These are phyloP conservation scores for Temnothorax curvispinosus DNA, from an alignment of 1,140 invertebrate genomes.

Conservation along the genomic window DNA sequence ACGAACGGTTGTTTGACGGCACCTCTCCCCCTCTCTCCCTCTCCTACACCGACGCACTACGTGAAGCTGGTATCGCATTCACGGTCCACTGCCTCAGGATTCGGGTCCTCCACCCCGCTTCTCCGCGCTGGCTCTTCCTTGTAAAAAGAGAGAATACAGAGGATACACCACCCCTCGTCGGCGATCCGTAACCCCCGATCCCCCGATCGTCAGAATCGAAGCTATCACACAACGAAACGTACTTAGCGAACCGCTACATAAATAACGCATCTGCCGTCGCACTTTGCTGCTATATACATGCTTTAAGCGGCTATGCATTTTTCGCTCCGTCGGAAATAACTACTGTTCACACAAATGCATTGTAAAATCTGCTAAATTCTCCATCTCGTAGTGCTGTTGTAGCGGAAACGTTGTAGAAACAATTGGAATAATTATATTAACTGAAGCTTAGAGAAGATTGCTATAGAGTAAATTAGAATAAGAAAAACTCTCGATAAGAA, in stretches of 20 bases:
- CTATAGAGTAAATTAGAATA: not conserved
- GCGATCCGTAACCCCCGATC: constrained; percentile 65
- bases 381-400: not conserved
- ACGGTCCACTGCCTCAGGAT: constrained; percentile 78
- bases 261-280: constrained; percentile 59
- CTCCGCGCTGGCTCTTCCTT: constrained; percentile 67
- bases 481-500: not conserved
- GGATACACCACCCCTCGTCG: constrained; percentile 59
- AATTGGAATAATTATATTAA: constrained; percentile 35
- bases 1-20: constrained; percentile 78
- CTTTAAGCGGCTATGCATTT: constrained; percentile 52
- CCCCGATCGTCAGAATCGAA: constrained; percentile 63
- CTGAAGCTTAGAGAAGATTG: not conserved
- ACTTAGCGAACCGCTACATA: constrained; percentile 66
- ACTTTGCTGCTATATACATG: constrained; percentile 19
- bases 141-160: constrained; percentile 66
- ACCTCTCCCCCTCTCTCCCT: constrained; percentile 38
- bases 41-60: constrained; percentile 61
- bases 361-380: constrained; percentile 16
- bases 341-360: not conserved
- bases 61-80: constrained; percentile 79
- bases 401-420: not conserved
- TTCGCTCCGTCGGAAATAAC: constrained; percentile 19
- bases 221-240: constrained; percentile 64
- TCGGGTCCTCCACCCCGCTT: constrained; percentile 71